These are phyloP conservation scores for Acomys russatus DNA, from an alignment of 2,797 vertebrate genomes.

Conservation along the genomic window DNA sequence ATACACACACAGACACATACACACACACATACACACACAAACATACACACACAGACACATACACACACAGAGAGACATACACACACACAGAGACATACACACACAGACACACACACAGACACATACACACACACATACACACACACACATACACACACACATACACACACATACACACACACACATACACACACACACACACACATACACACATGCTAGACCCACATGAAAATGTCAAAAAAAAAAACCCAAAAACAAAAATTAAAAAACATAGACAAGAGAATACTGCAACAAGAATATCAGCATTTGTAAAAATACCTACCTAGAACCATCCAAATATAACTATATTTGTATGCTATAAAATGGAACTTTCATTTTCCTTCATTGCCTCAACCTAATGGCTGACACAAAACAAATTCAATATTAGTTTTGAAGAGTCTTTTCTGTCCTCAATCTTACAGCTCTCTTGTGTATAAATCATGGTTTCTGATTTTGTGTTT, in stretches of 20 bases:
- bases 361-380: slow-evolving; percentile 26
- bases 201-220: background rate
- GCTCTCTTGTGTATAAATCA: no score
- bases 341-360: slow-evolving; percentile 35
- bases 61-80: no score
- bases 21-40: background rate
- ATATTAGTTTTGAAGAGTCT: background rate
- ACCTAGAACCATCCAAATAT: background rate
- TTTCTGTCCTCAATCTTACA: background rate
- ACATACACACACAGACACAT: background rate
- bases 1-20: background rate
- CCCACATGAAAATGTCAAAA: background rate
- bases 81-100: no score
- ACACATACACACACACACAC: no score
- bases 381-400: background rate
- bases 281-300: background rate
- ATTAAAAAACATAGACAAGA: background rate
- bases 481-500: background rate
- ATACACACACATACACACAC: no score
- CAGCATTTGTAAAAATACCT: background rate
- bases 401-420: background rate
- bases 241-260: background rate
- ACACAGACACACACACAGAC: background rate
- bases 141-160: background rate
- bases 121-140: background rate